A percentile compares a stretch with the other conserved stretches of the same genome.
These are phyloP conservation scores for Rhynchomys soricoides DNA, from an alignment of 2,113 vertebrate species.

Conservation along the genomic window DNA sequence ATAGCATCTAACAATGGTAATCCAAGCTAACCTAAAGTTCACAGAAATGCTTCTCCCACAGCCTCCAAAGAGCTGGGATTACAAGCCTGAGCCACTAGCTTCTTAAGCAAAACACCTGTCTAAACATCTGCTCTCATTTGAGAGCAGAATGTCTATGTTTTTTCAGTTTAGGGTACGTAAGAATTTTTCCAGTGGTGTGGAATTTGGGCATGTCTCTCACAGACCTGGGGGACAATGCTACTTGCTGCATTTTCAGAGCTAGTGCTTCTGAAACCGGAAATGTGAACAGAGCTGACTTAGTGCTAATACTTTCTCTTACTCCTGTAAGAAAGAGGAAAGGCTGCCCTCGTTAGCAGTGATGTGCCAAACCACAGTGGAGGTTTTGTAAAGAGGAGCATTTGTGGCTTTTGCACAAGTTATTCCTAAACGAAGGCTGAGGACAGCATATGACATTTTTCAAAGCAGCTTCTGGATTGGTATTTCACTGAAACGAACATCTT, in stretches of 20 bases:
- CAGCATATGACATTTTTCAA: conserved; percentile 64
- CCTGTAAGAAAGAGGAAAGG: conserved; percentile 71
- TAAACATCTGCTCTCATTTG: conserved; percentile 6
- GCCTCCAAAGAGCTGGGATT: background rate
- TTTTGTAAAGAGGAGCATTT: conserved; percentile 65
- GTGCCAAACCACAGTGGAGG: conserved; percentile 82
- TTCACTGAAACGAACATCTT: conserved; percentile 75
- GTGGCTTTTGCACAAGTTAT: conserved; percentile 79
- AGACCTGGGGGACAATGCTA: conserved; percentile 23
- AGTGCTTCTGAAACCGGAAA: conserved; percentile 71
- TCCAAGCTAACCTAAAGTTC: background rate
- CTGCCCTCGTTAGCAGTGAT: conserved; percentile 54
- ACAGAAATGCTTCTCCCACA: background rate
- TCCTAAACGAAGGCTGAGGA: conserved; percentile 77
- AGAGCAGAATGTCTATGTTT: background rate
- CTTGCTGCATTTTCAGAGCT: conserved; percentile 64
- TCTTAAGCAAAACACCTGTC: background rate
- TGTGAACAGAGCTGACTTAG: conserved; percentile 66
- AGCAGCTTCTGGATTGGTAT: conserved; percentile 70
- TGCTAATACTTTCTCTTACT: conserved; percentile 81
- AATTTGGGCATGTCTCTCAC: conserved; percentile 17
- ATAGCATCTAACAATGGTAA: background rate
- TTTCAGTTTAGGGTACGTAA: background rate
- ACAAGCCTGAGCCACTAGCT: background rate
- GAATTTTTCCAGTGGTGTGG: background rate